Base-by-base conservation (phyloP, 1,140 invertebrate species). In the Aradophagus sp. region DNA sequence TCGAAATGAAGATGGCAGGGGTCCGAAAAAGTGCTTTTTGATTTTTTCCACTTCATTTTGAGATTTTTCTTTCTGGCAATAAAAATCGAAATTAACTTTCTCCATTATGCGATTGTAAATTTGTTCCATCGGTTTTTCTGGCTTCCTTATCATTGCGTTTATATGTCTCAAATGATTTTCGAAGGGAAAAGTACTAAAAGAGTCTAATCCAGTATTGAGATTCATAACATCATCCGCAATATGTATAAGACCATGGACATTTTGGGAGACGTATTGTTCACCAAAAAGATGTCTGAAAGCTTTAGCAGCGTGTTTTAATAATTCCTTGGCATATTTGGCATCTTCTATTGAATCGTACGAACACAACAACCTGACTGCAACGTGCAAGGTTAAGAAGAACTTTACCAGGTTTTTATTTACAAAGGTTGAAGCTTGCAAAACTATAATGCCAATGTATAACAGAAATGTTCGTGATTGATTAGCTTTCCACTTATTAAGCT, bases 111-210 rank as follows among this genome's bases (percentile, higher is more conserved):
- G 29, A 31, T 31, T 15, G n/a, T 27, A 8, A 32, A 52, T 52
- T 39, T 52, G 48, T 29, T 52, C 31, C 14, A 52, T 19, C 13
- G 48, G 48, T 29, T 39, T 39, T 15, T 52, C 48, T 4, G 48
- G 34, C 39, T 52, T 52, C 20, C 48, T 45, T 26, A 45, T 19
- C 8, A 35, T 45, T 5, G 1, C 5, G 15, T 31, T 44, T 10
- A 35, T 6, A 17, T 52, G 14, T 10, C 48, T 2, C 11, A 52
- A 39, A 29, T 27, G 23, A 12, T 52, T 52, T 39, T 52, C 48
- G 11, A 52, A 52, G 7, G n/a, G 1, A 12, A 52, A 52, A 17
- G 48, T 35, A 39, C 48, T 52, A 11, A 52, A 52, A 17, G 6
- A 11, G 34, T 39, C 34, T 1, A 52, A 14, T 17, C 23, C 13